Conservation (phyloP, 2,113 vertebrate species). For the Melanerpes formicivorus region DNA sequence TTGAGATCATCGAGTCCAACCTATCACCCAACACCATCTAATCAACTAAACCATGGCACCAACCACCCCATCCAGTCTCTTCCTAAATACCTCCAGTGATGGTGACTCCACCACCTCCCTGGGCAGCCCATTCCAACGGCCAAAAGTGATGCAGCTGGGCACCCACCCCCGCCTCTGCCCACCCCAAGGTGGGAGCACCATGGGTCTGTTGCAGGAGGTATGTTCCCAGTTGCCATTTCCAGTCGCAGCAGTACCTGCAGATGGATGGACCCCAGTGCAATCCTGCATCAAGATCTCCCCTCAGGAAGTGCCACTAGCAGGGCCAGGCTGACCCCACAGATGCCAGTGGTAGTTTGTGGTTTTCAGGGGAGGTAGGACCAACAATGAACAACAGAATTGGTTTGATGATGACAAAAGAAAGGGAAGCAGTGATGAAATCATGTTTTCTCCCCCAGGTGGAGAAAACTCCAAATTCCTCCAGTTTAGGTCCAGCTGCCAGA, state of each 20-base stretch:
- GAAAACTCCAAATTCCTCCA: background rate
- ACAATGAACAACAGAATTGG: background rate
- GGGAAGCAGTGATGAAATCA: background rate
- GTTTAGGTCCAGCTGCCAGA: background rate
- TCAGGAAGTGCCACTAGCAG: background rate
- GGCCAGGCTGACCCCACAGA: background rate
- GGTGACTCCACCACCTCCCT: no score
- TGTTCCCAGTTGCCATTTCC: background rate
- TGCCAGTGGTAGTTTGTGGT: background rate
- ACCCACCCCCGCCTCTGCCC: background rate
- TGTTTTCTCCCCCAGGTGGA: background rate
- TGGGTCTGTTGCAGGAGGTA: background rate
- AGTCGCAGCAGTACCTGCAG: background rate
- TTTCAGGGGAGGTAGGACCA: background rate
- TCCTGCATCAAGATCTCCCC: background rate
- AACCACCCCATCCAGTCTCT: no score
- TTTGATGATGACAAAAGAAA: background rate
- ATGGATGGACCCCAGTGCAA: background rate
- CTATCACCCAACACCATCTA: no score
- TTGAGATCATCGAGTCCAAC: no score
- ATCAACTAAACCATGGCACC: no score
- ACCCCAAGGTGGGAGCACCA: background rate
- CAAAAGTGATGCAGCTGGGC: background rate
- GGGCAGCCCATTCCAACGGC: no score
- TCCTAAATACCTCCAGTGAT: no score